Conservation (phyloP, 2,113 vertebrate genomes). For the Hemibagrus wyckioides region DNA sequence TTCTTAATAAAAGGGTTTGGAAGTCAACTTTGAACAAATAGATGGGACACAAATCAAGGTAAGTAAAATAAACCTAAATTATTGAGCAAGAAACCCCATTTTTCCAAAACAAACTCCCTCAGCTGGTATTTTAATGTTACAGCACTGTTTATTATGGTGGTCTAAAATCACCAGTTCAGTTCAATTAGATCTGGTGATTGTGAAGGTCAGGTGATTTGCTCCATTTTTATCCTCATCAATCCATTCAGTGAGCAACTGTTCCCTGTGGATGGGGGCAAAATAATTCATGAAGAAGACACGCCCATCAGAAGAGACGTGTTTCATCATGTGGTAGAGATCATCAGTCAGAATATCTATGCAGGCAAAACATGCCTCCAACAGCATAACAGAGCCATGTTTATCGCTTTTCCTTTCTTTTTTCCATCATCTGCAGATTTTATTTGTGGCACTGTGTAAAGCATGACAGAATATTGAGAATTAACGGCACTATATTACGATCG, state of each 20-base stretch:
- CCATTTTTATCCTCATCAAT: neutral
- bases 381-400: neutral
- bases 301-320: neutral
- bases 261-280: neutral
- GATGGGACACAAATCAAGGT: neutral
- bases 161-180: neutral
- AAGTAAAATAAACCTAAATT: neutral
- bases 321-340: neutral
- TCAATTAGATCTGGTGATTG: neutral
- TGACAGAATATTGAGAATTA: slow-evolving; percentile 24
- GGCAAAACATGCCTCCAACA: neutral
- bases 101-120: neutral
- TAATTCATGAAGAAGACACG: neutral
- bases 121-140: neutral
- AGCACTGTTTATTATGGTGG: neutral
- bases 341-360: neutral
- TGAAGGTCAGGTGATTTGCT: neutral
- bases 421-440: neutral
- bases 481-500: neutral
- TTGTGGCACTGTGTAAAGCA: slow-evolving; percentile 7
- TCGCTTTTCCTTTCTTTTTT: neutral
- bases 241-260: neutral
- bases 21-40: neutral
- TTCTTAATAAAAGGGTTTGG: neutral
- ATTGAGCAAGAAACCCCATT: no score